Base-by-base conservation (phyloP, 2,888 invertebrate species). In the Hemithea aestivaria region DNA sequence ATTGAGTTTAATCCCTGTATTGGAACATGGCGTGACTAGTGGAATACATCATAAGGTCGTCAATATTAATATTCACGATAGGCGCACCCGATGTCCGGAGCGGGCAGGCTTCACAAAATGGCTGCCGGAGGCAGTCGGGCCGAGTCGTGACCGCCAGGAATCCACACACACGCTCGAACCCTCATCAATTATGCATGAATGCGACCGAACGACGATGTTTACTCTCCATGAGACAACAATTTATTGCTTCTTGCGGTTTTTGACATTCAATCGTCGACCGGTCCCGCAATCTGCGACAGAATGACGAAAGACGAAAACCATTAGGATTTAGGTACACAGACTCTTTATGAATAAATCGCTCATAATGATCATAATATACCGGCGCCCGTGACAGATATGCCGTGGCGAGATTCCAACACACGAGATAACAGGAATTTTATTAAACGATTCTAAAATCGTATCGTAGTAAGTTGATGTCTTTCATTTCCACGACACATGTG, bases 111-210 rank as follows among this genome's bases (percentile, higher is more conserved):
- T 68, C 71, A 82, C 84, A 82, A 84, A 82, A 85, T 85, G 84
- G 84, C 81, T 74, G 83, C 81, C 81, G 66, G 67, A 73, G 79
- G 73, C 76, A 72, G 65, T 63, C 66, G 60, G 66, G 49, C 56
- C 62, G 71, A 75, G 73, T 83, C 83, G 84, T 83, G 83, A 83
- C 82, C 77, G 82, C 70, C 76, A 70, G 81, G 85, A 83, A 80
- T 84, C 81, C 76, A 79, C 73, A 75, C 77, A 75, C 67, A 77
- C 73, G 75, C 68, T 75, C 70, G 65, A 73, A 76, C 80, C 78
- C 81, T 80, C 84, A 85, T 85, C 83, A 84, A 81, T 85, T 83
- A 85, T 85, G 83, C 81, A 84, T 83, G 84, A 85, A 84, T 83
- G 84, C 80, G 80, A 71, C 71, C 69, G 72, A 83, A 75, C 77